Evolutionary conservation across 2,797 vertebrate genomes (phyloP), one percentile per base, ranked within the genome.

Genomic region (Chelon auratus): DNA sequence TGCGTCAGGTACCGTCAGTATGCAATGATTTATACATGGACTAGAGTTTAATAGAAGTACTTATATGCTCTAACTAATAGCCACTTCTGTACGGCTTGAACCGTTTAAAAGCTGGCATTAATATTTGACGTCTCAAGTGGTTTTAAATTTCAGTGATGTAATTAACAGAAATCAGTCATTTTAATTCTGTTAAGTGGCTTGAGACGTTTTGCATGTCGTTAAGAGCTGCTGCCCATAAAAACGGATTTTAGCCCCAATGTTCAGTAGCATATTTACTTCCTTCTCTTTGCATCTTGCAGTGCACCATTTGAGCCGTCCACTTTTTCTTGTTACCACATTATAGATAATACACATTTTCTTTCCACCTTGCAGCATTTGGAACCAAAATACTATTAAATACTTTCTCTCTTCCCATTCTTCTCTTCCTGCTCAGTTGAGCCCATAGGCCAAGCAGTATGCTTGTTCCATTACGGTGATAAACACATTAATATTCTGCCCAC

Each of bases 301-400:
- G 57, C 75, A 77, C 54, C 66, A 77, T 81, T 72, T 72, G 51
- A 71, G 67, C 69, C 1, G 53, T 65, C 45, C 68, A 77, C 63
- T 85, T 90, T 83, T 85, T 85, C 86, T 89, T 82, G 81, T 90
- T 90, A 85, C 78, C 75, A 61, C 70, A 90, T 91, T 91, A 92
- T 79, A 86, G 87, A 93, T 92, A 87, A 87, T 91, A 70, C 78
- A 78, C 80, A 85, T 91, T 92, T 91, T 73, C 77, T 80, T 88
- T 88, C 72, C 69, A 87, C 87, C 87, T 92, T 83, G 54, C 58
- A 91, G 89, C 69, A 47, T 40, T 77, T 80, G 61, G 71, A 90
- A 80, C 75, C 73, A 85, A 89, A 91, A 92, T 82, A 83, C 76
- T 53, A 86, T 90, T 91, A 90, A 91, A 86, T 85, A 84, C 82